A percentile compares a stretch with the other conserved stretches of the same genome.
Conservation (phyloP, 2,888 invertebrate species). For the Syrphus vitripennis region DNA sequence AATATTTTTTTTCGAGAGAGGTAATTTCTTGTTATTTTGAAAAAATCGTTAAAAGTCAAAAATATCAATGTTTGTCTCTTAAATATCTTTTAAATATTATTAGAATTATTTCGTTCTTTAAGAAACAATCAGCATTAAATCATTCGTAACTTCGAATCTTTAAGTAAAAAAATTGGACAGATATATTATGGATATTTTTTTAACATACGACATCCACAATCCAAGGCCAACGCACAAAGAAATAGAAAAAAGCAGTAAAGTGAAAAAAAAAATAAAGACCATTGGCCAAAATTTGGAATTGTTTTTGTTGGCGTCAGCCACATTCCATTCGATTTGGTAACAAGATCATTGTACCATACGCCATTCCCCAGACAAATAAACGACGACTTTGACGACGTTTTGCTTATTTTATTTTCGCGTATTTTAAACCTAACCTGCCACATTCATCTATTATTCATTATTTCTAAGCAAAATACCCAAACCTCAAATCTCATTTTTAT, state of each 20-base stretch:
- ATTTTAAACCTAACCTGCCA: conserved; percentile 1
- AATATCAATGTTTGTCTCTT: too few species aligned
- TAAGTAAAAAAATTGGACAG: too few species aligned
- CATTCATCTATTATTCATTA: conserved; percentile 48
- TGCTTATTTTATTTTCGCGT: background rate
- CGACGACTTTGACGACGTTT: too few species aligned
- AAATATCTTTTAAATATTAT: too few species aligned
- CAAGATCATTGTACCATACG: conserved; percentile 64
- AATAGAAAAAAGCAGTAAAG: background rate
- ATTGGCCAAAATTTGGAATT: background rate
- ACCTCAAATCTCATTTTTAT: background rate
- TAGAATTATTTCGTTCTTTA: too few species aligned
- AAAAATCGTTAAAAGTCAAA: too few species aligned
- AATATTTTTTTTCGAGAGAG: too few species aligned
- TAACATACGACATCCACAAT: background rate
- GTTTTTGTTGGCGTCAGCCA: conserved; percentile 4
- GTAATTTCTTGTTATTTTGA: too few species aligned
- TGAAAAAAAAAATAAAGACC: background rate
- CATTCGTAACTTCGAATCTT: too few species aligned
- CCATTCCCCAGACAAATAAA: too few species aligned
- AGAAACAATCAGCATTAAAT: too few species aligned
- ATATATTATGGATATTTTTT: too few species aligned
- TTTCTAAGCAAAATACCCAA: conserved; percentile 26
- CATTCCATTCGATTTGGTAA: conserved; percentile 67
- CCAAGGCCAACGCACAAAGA: conserved; percentile 25